These are phyloP conservation scores for Heteromyza rotundicornis DNA, from an alignment of 2,888 invertebrate species.

Conservation along the genomic window DNA sequence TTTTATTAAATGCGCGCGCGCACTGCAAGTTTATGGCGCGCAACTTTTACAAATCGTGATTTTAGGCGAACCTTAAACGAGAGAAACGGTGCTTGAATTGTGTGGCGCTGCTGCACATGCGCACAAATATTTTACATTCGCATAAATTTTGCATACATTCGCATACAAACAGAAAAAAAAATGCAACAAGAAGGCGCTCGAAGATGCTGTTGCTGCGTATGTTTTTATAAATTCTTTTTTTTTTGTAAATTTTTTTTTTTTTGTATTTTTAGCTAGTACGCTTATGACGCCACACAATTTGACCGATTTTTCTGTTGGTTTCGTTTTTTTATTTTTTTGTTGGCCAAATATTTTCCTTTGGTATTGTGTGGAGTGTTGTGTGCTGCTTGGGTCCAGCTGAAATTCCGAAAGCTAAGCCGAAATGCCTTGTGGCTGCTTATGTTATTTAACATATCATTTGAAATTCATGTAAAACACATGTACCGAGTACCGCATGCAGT, in stretches of 20 bases:
- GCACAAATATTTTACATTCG: slow-evolving; percentile 46
- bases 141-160: slow-evolving; percentile 56
- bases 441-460: slow-evolving; percentile 59
- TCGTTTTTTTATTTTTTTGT: slow-evolving; percentile 11
- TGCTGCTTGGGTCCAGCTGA: too few relatives aligned
- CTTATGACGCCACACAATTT: background rate
- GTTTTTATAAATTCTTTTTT: background rate
- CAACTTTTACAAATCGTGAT: background rate
- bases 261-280: background rate
- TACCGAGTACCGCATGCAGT: slow-evolving; percentile 16
- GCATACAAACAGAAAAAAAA: background rate
- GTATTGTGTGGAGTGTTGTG: too few relatives aligned
- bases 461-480: slow-evolving; percentile 60
- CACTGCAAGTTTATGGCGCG: background rate
- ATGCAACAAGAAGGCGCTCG: background rate
- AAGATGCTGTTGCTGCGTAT: background rate
- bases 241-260: background rate
- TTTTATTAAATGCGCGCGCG: slow-evolving; percentile 7
- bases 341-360: background rate
- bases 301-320: slow-evolving; percentile 10
- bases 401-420: background rate
- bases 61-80: too few relatives aligned
- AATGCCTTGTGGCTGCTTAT: slow-evolving; percentile 47
- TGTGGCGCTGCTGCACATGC: slow-evolving; percentile 3
- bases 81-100: background rate